phyloP scores from a whole-genome alignment of 2,113 vertebrate genomes.

The Sarotherodon lohbergeri region DNA sequence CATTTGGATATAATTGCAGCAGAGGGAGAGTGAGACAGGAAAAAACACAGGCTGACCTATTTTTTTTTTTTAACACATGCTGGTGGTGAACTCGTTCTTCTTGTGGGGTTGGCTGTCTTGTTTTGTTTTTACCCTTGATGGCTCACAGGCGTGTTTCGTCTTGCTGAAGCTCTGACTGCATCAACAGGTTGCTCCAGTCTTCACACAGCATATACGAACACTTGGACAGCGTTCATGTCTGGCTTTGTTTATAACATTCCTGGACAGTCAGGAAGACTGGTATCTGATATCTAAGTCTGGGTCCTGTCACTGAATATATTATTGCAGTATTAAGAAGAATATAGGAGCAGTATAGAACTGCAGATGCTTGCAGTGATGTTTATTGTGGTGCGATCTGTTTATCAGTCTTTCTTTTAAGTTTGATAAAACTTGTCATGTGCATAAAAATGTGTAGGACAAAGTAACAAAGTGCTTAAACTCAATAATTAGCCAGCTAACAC shows the following conservation, averaged over 20 bases:
- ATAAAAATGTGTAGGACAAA: background rate
- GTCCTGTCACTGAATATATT: background rate
- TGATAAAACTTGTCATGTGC: background rate
- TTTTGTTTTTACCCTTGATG: background rate
- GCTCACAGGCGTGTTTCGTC: slow-evolving; percentile 23
- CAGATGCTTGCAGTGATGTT: background rate
- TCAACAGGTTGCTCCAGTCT: slow-evolving; percentile 6
- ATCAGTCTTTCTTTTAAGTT: background rate
- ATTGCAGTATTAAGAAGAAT: background rate
- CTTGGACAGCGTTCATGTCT: background rate
- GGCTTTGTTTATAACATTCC: background rate
- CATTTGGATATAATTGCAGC: background rate
- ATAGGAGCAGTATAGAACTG: background rate
- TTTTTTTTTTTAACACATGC: background rate
- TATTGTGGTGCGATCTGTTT: background rate
- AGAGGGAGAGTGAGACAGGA: background rate
- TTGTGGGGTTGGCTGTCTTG: background rate
- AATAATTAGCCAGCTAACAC: background rate
- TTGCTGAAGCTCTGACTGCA: background rate
- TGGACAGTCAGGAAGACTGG: background rate
- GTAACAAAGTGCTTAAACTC: background rate
- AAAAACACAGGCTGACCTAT: slow-evolving; percentile 10
- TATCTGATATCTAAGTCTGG: background rate
- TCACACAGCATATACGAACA: background rate
- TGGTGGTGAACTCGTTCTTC: slow-evolving; percentile 6